Conservation (phyloP, 2,797 vertebrate genomes). For the Peromyscus eremicus region DNA sequence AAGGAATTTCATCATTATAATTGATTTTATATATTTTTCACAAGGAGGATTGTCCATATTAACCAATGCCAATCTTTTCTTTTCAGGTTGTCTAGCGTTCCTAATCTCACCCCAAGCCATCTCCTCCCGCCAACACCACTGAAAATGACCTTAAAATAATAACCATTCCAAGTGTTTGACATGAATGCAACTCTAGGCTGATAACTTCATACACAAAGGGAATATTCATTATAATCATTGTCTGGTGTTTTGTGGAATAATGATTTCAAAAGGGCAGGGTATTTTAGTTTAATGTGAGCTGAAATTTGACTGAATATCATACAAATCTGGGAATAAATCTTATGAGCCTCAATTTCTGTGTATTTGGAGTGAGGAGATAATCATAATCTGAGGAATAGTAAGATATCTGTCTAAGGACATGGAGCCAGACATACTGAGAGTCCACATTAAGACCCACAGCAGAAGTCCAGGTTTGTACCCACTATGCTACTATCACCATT, state of each 20-base stretch:
- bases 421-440: background rate
- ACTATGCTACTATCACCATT: background rate
- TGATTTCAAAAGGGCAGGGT: background rate
- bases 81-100: background rate
- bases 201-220: background rate
- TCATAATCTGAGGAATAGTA: background rate
- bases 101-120: background rate
- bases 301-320: background rate
- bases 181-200: background rate
- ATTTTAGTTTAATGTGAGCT: background rate
- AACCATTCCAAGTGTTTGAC: background rate
- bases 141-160: background rate
- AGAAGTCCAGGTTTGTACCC: background rate
- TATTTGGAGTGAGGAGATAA: background rate
- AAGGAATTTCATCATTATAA: constrained; percentile 71
- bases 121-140: background rate
- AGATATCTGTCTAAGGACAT: background rate
- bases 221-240: background rate
- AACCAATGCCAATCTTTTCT: constrained; percentile 18
- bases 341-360: background rate
- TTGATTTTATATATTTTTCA: constrained; percentile 48
- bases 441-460: background rate
- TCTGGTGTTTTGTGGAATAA: background rate
- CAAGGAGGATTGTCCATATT: constrained; percentile 2
- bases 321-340: background rate